Evolutionary conservation across 2,113 vertebrate species (phyloP), one percentile per base, ranked within the genome.

Genomic region (Gnathonemus echidnorhynchus): DNA sequence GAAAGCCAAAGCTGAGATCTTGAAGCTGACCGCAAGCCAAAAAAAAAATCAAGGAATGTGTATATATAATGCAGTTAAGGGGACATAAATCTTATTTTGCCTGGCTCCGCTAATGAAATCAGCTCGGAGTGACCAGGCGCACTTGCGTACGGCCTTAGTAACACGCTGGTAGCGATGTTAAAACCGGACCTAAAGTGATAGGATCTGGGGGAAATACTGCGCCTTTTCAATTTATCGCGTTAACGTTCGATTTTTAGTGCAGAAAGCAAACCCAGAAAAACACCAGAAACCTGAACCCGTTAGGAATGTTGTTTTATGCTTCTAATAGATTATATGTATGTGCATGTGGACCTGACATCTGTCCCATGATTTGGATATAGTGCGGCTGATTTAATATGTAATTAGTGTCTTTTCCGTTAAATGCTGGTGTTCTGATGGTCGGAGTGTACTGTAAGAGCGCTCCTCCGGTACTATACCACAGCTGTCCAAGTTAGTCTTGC

Each of bases 111-210:
- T 53, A 74, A 90, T 50, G 48, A 24, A 90, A 86, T 31, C 9
- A 70, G 45, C 74, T 90, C 42, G 35, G 80, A 89, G 31, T 89
- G 77, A 52, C 42, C 80, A 48, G 89, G 56, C 17, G 35, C 48
- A 49, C 19, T 46, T 77, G 31, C 7, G n/a, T 49, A 80, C 49
- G 85, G 86, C 48, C 86, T 87, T 87, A 50, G 83, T 87, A 87
- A 85, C 83, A n/a, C 39, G 15, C 77, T 42, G 77, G 1, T 49
- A 86, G 9, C 42, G 45, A 46, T 27, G 45, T 86, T 52, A 15
- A 53, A 53, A 52, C 19, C 21, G 3, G 39, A 48, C 45, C 15
- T 45, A 85, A 85, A 85, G 24, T 85, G 39, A 15, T 46, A 11
- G 45, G 39, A 48, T 85, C 83, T 2, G 2, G 24, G 11, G n/a